These are phyloP conservation scores for Epizoanthus fatuus DNA, from an alignment of 92 coral and sea anemone genomes.

Conservation along the genomic window DNA sequence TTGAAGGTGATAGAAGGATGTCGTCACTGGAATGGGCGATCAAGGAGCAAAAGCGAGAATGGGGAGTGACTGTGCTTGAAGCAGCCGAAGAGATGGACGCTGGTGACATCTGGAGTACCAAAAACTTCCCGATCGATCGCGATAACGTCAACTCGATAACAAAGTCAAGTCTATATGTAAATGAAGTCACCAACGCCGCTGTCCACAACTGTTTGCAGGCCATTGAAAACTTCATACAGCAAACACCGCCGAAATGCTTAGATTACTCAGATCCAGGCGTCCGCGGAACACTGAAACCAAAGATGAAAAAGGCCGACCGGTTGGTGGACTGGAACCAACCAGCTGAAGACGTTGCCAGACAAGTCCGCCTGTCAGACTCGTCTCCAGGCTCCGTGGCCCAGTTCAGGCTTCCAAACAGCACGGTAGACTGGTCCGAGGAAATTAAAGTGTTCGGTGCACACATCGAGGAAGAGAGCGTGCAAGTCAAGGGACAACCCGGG, in stretches of 20 bases:
- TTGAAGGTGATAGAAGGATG: conserved; percentile 88
- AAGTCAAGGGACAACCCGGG: conserved; percentile 68
- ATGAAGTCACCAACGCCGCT: conserved; percentile 83
- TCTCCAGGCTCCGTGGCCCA: conserved; percentile 80
- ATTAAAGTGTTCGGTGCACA: conserved; percentile 84
- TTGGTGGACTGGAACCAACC: conserved; percentile 77
- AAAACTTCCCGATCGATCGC: conserved; percentile 66
- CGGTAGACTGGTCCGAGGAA: conserved; percentile 58
- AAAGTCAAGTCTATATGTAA: conserved; percentile 82
- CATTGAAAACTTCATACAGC: conserved; percentile 54
- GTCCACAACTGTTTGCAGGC: conserved; percentile 68
- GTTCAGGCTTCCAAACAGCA: conserved; percentile 31
- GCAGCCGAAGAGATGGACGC: conserved; percentile 86
- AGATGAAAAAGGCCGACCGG: conserved; percentile 78
- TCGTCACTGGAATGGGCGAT: conserved; percentile 87
- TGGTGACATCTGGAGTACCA: conserved; percentile 87
- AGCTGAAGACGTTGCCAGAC: conserved; percentile 80
- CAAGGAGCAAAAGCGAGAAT: conserved; percentile 61
- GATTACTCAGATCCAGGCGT: conserved; percentile 69
- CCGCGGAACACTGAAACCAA: conserved; percentile 61
- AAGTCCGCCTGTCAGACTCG: conserved; percentile 88
- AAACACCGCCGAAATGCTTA: conserved; percentile 59
- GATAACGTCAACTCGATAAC: conserved; percentile 79
- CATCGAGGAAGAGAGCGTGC: conserved; percentile 63
- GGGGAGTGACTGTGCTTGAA: conserved; percentile 85